Percentiles rank a stretch among this genome's conserved stretches.
phyloP scores from a whole-genome alignment of 1,140 invertebrate genomes.

The Helicoverpa armigera region DNA sequence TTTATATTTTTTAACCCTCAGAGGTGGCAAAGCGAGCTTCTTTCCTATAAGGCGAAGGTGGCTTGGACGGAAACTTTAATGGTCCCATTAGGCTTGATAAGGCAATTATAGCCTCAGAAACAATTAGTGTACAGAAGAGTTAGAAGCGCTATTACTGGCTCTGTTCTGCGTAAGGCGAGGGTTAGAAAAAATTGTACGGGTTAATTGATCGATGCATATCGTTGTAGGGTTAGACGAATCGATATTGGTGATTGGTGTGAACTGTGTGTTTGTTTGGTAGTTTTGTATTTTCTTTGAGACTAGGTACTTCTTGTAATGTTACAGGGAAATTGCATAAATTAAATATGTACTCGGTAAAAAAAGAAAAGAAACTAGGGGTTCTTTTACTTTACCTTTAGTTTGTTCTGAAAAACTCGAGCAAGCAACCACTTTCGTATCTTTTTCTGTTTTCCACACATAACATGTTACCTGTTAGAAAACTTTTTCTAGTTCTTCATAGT shows the following conservation, averaged over 20 bases:
- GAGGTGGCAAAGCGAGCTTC: constrained; percentile 22
- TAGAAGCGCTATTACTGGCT: constrained; percentile 36
- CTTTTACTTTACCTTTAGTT: too few species aligned
- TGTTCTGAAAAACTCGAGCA: too few species aligned
- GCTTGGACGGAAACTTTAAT: constrained; percentile 58
- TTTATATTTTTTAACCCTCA: constrained; percentile 18
- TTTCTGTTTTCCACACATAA: too few species aligned
- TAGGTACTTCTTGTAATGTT: too few species aligned
- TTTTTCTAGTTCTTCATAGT: too few species aligned
- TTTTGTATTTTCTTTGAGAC: not conserved
- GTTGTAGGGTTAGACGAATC: not conserved
- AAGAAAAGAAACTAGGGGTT: too few species aligned
- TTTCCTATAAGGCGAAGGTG: constrained; percentile 38
- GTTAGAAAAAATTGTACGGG: not conserved
- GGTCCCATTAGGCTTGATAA: constrained; percentile 64
- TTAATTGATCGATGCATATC: constrained; percentile 34
- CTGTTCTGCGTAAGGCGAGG: not conserved
- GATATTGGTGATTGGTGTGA: not conserved
- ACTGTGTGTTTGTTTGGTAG: not conserved
- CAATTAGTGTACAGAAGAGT: constrained; percentile 63
- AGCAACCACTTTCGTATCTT: too few species aligned
- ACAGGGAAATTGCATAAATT: too few species aligned
- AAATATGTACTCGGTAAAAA: too few species aligned
- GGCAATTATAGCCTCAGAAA: constrained; percentile 68
- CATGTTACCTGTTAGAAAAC: too few species aligned